Conservation (phyloP, 1,140 invertebrate species). For the Phocides pigmalion region DNA sequence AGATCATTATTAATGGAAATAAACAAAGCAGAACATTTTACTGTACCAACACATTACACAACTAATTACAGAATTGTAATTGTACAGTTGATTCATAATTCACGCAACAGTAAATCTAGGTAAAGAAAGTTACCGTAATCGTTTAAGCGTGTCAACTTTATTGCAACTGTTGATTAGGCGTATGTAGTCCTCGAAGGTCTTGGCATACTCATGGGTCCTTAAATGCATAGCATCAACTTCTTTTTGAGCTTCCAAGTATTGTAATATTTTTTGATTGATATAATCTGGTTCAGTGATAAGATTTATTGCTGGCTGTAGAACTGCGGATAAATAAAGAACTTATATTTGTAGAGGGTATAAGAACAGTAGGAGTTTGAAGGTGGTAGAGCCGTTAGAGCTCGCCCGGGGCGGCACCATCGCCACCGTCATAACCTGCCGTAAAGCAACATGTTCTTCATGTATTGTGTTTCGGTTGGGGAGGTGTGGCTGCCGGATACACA, state of each 20-base stretch:
- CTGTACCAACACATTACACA: not conserved
- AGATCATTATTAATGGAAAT: too few relatives aligned
- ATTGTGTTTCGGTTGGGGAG: too few relatives aligned
- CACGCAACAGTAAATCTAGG: constrained; percentile 37
- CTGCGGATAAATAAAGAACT: constrained; percentile 82
- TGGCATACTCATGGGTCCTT: constrained; percentile 93
- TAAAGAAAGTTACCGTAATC: constrained; percentile 86
- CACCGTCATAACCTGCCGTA: too few relatives aligned
- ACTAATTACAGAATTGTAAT: not conserved
- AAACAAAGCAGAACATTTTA: constrained; percentile 3
- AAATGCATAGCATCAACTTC: constrained; percentile 91
- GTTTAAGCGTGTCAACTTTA: constrained; percentile 92
- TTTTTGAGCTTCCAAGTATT: constrained; percentile 92
- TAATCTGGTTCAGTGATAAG: constrained; percentile 95
- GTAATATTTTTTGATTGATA: constrained; percentile 94
- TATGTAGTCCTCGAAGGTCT: constrained; percentile 95
- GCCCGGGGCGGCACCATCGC: too few relatives aligned
- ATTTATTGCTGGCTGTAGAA: constrained; percentile 93
- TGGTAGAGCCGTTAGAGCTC: too few relatives aligned
- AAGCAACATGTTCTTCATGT: too few relatives aligned
- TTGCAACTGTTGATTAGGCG: constrained; percentile 92
- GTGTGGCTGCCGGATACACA: too few relatives aligned
- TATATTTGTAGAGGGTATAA: too few relatives aligned
- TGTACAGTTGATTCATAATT: constrained; percentile 20
- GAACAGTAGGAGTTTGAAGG: too few relatives aligned